These are phyloP conservation scores for Aphidoletes aphidimyza DNA, from an alignment of 2,888 invertebrate genomes.

Conservation along the genomic window DNA sequence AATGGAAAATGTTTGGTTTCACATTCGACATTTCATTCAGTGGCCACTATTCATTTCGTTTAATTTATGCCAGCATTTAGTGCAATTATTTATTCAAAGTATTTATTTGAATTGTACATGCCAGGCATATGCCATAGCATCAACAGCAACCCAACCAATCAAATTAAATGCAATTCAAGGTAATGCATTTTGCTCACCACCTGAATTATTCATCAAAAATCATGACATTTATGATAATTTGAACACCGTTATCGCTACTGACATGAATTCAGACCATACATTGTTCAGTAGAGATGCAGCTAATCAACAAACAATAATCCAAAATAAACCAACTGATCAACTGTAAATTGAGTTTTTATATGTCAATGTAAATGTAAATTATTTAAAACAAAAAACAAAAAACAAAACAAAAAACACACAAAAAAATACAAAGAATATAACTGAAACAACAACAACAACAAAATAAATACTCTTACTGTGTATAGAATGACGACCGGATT, in stretches of 20 bases:
- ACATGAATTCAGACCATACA: background rate
- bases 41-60: conserved; percentile 11
- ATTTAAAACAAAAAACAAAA: background rate
- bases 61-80: background rate
- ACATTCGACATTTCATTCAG: conserved; percentile 2
- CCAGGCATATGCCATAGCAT: background rate
- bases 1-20: conserved; percentile 13
- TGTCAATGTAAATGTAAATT: conserved; percentile 49
- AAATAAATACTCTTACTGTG: conserved; percentile 23
- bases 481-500: conserved; percentile 45
- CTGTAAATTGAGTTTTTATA: conserved; percentile 49
- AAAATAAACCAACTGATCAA: conserved; percentile 28
- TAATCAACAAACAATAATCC: conserved; percentile 28
- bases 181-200: background rate
- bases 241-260: background rate
- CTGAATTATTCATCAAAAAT: conserved; percentile 34
- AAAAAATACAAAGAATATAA: background rate
- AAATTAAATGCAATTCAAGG: background rate
- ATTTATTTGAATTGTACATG: conserved; percentile 11
- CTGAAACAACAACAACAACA: too few species aligned
- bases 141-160: conserved; percentile 3
- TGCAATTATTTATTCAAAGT: conserved; percentile 15
- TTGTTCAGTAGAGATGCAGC: conserved; percentile 38
- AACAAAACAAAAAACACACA: background rate
- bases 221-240: conserved; percentile 5